Conservation (phyloP, 2,797 vertebrate genomes). For the Fistularia commersonii region DNA sequence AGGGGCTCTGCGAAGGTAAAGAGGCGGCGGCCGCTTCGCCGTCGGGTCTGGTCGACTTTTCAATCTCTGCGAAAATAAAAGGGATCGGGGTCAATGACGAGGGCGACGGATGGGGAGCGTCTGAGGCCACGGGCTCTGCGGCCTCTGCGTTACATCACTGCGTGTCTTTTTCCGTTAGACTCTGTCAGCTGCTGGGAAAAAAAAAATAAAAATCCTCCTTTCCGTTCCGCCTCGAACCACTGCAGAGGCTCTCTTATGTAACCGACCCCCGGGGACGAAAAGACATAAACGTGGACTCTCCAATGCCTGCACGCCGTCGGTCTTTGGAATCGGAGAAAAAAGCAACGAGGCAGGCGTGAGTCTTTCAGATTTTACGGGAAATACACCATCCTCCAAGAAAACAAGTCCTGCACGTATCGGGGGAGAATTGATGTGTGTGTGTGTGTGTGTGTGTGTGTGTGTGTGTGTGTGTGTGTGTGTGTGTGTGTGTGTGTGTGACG, state of each 20-base stretch:
- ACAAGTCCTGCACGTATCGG: no score
- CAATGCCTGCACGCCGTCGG: slow-evolving; percentile 7
- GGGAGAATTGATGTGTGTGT: neutral
- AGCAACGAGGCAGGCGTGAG: no score
- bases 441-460: slow-evolving; percentile 9
- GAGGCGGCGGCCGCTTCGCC: slow-evolving; percentile 37
- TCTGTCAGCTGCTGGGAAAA: slow-evolving; percentile 72
- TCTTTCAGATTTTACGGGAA: neutral
- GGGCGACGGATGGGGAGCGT: slow-evolving; percentile 14
- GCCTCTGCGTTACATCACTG: slow-evolving; percentile 46
- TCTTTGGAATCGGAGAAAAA: slow-evolving; percentile 2
- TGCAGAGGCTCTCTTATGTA: slow-evolving; percentile 60
- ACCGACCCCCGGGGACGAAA: slow-evolving; percentile 37
- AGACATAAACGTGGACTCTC: slow-evolving; percentile 23
- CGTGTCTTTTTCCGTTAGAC: slow-evolving; percentile 63
- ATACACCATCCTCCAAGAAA: neutral
- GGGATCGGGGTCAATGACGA: slow-evolving; percentile 29
- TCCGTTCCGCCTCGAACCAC: slow-evolving; percentile 45
- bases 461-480: neutral
- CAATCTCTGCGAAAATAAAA: slow-evolving; percentile 54
- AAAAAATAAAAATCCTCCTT: slow-evolving; percentile 84
- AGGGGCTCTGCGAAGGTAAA: slow-evolving; percentile 36
- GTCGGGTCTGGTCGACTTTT: slow-evolving; percentile 34
- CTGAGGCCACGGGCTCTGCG: slow-evolving; percentile 25
- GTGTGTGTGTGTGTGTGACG: neutral